Base-by-base conservation (phyloP, 2,888 invertebrate genomes). In the Clostera curtula region DNA sequence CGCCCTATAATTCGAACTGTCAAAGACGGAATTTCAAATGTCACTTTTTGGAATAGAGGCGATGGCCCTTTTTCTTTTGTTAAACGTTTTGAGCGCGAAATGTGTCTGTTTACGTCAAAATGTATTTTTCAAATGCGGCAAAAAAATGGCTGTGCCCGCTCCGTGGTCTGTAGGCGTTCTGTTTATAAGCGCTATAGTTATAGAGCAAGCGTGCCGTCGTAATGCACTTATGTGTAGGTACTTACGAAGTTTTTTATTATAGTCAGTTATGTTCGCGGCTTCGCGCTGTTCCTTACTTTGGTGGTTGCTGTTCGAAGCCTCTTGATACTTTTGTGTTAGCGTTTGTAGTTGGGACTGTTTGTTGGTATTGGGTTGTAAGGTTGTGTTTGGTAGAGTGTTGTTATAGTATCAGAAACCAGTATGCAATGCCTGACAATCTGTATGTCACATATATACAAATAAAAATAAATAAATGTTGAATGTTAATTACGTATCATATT, bases 201-300 rank as follows among this genome's bases (percentile, higher is more conserved):
- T 71, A 60, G 56, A 19, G 23, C 53, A 56, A 60, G 68, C 58
- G 59, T 64, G 59, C 63, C 66, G 64, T 70, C 74, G 79, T 74
- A 77, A 74, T 80, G 79, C 76, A 79, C 80, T 82, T 82, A 77
- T 80, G 80, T 79, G 80, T 76, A 60, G 58, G 60, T 60, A 76
- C 77, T 76, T 53, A 72, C 77, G 69, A 74, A 79, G 66, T 80
- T 82, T 82, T 83, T 83, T 83, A 83, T 80, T 82, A 80, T 80
- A 77, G 61, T 67, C 69, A 53, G 69, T 71, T 77, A 68, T 74
- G 75, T 68, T 63, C 65, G 54, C 68, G 68, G 70, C 64, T 68
- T 63, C 65, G 54, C 68, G 68, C 71, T 64, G 75, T 76, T 73
- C 72, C 68, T 71, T 68, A 66, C 68, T 74, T 73, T 65, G 70